A percentile compares a stretch with the other conserved stretches of the same genome.
Evolutionary conservation across 2,888 invertebrate species (phyloP).

Genomic region (Andrena marginata): DNA sequence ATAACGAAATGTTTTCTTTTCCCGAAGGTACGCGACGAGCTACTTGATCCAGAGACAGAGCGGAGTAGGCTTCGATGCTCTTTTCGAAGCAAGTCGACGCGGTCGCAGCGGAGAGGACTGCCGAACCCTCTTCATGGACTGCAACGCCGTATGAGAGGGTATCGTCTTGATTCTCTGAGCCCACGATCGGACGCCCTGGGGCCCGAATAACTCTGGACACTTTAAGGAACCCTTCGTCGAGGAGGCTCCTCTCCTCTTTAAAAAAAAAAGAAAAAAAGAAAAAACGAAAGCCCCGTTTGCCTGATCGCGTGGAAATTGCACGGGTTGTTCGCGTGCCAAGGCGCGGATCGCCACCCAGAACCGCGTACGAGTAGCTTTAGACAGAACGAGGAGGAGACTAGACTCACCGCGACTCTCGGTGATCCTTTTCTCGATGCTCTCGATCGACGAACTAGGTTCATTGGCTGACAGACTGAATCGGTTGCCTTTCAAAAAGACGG

Average conservation of each 20-base stretch:
- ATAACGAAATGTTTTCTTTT: not conserved
- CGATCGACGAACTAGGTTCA: slow-evolving; percentile 11
- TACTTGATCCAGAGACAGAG: slow-evolving; percentile 92
- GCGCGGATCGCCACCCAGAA: slow-evolving; percentile 44
- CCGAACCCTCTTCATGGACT: slow-evolving; percentile 93
- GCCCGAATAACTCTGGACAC: slow-evolving; percentile 10
- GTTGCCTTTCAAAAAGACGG: not conserved
- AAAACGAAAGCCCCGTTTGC: not conserved
- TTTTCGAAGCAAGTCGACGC: slow-evolving; percentile 94
- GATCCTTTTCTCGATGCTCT: slow-evolving; percentile 16
- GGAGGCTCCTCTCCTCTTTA: not conserved
- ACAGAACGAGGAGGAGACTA: slow-evolving; percentile 26
- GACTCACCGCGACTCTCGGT: slow-evolving; percentile 20
- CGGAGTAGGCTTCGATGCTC: slow-evolving; percentile 91
- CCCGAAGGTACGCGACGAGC: slow-evolving; percentile 92
- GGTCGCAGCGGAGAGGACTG: slow-evolving; percentile 95
- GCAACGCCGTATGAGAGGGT: slow-evolving; percentile 92
- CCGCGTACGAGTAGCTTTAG: slow-evolving; percentile 38
- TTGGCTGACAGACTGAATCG: slow-evolving; percentile 11
- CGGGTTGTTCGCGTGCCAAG: slow-evolving; percentile 14
- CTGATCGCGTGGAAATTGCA: not conserved
- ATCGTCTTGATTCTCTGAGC: slow-evolving; percentile 26
- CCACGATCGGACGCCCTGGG: slow-evolving; percentile 48
- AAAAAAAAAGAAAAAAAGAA: not conserved
- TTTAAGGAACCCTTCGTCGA: not conserved